Evolutionary conservation across 2,797 vertebrate species (phyloP).

Genomic region (Microctenopoma steveboyesi): DNA sequence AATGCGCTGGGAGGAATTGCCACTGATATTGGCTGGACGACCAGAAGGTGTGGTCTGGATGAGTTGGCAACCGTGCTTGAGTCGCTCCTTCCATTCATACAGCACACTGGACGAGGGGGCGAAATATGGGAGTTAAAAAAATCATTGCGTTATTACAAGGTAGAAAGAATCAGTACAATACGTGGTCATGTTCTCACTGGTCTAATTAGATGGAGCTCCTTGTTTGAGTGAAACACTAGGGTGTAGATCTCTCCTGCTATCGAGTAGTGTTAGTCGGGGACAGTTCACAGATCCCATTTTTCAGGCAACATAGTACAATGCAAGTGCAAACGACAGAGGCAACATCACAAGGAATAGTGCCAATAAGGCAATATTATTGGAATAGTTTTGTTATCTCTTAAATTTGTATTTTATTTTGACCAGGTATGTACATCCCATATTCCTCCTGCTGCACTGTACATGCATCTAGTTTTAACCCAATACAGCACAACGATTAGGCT

Average conservation of each 20-base stretch:
- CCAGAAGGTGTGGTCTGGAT: conserved; percentile 91
- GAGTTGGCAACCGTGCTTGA: conserved; percentile 93
- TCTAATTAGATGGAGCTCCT: conserved; percentile 27
- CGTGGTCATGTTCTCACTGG: conserved; percentile 18
- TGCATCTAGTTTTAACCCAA: conserved; percentile 9
- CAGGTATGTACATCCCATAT: not conserved
- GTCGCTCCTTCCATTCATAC: conserved; percentile 95
- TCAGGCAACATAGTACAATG: too few relatives aligned
- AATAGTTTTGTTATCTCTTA: not conserved
- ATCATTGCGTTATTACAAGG: not conserved
- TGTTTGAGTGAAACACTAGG: too few relatives aligned
- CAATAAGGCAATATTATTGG: too few relatives aligned
- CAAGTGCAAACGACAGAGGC: too few relatives aligned
- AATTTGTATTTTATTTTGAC: accelerated
- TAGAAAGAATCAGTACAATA: conserved; percentile 15
- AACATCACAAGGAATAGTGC: too few relatives aligned
- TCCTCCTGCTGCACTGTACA: not conserved
- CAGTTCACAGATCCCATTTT: too few relatives aligned
- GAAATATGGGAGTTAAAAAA: conserved; percentile 10
- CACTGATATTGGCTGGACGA: conserved; percentile 91
- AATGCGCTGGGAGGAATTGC: conserved; percentile 90
- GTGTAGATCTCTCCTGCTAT: too few relatives aligned
- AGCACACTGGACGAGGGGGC: conserved; percentile 82
- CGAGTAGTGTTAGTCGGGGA: too few relatives aligned
- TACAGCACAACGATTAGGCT: conserved; percentile 4